Percentiles rank a stretch among this genome's conserved stretches.
Conservation (phyloP, 2,113 vertebrate species). For the Syngnathoides biaculeatus region DNA sequence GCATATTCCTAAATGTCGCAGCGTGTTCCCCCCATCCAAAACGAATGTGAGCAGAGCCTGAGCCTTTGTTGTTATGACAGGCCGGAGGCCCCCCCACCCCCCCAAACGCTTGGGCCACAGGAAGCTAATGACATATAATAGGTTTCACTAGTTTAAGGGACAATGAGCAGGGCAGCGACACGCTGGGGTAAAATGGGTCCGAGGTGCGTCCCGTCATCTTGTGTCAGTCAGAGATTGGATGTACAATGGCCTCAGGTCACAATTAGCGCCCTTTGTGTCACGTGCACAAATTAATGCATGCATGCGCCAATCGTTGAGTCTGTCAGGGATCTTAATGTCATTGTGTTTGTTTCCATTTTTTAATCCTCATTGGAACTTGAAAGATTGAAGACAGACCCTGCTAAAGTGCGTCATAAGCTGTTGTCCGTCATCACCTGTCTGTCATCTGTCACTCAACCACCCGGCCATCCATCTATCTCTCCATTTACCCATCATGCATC, state of each 20-base stretch:
- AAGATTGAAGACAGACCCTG: neutral
- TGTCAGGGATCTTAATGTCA: slow-evolving; percentile 35
- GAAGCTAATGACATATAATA: slow-evolving; percentile 62
- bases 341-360: slow-evolving; percentile 30
- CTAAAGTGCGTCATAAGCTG: neutral
- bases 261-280: slow-evolving; percentile 38
- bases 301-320: slow-evolving; percentile 49
- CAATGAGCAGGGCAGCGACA: slow-evolving; percentile 38
- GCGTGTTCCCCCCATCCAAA: neutral
- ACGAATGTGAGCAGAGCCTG: slow-evolving; percentile 14
- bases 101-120: slow-evolving; percentile 36
- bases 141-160: slow-evolving; percentile 49
- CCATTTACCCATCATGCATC: no score
- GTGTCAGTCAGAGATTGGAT: slow-evolving; percentile 48
- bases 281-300: slow-evolving; percentile 34
- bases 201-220: slow-evolving; percentile 37
- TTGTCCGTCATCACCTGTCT: no score
- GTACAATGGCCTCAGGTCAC: slow-evolving; percentile 48
- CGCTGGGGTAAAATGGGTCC: slow-evolving; percentile 42
- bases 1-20: neutral
- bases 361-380: slow-evolving; percentile 5
- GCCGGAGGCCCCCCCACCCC: neutral
- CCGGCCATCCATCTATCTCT: no score
- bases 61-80: slow-evolving; percentile 34
- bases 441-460: no score